Evolutionary conservation across 2,797 vertebrate species (phyloP).

Genomic region (Masticophis lateralis): DNA sequence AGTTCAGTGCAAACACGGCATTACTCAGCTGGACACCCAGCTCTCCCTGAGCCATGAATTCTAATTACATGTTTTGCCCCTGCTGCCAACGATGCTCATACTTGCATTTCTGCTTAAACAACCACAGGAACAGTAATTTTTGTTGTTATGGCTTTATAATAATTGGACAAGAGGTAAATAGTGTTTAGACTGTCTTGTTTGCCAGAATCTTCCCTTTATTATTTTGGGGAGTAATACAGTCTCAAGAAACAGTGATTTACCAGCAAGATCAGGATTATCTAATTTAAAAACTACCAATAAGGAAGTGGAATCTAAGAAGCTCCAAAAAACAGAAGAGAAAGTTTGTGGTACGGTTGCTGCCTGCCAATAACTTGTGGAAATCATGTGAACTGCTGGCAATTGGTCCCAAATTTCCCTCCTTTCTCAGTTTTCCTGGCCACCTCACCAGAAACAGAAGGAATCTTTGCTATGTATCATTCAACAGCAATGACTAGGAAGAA

Average conservation of each 20-base stretch:
- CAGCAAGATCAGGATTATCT: not conserved
- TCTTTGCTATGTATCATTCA: no score
- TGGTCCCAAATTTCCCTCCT: not conserved
- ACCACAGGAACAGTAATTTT: not conserved
- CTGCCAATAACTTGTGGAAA: not conserved
- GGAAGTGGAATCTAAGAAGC: not conserved
- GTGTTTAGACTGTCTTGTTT: not conserved
- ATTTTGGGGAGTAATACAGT: not conserved
- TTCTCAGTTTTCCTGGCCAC: not conserved
- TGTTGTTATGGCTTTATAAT: not conserved
- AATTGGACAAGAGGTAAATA: not conserved
- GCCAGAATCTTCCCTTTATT: not conserved
- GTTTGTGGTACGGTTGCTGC: no score
- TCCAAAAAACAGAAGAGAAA: not conserved
- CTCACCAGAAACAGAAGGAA: not conserved
- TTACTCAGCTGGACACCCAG: not conserved
- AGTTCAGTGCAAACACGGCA: not conserved
- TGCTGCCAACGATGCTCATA: not conserved
- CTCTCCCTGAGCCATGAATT: not conserved
- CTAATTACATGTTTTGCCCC: not conserved
- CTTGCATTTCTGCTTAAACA: not conserved
- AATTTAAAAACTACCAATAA: not conserved
- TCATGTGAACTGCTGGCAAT: not conserved
- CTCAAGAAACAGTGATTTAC: not conserved
- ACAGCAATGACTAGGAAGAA: not conserved